A percentile compares a stretch with the other conserved stretches of the same genome.
These are phyloP conservation scores for Trichoplusia ni DNA, from an alignment of 1,140 invertebrate species.

Conservation along the genomic window DNA sequence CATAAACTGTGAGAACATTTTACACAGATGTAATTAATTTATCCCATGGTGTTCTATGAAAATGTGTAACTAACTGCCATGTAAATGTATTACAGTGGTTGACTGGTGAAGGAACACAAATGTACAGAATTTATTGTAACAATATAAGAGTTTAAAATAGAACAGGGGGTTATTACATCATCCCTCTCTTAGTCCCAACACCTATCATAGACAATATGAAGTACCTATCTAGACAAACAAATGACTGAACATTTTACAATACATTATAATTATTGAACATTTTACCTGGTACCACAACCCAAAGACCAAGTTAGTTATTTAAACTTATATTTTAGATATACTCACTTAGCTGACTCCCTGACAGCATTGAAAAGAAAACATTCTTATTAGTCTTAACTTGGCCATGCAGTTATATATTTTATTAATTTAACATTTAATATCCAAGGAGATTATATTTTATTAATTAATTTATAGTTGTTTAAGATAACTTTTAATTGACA, in stretches of 20 bases:
- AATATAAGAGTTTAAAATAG: not conserved
- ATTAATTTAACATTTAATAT: too few species aligned
- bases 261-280: slow-evolving; percentile 12
- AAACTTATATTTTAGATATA: slow-evolving; percentile 44
- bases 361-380: slow-evolving; percentile 72
- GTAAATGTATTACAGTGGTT: not conserved
- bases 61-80: not conserved
- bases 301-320: slow-evolving; percentile 7
- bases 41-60: too few species aligned
- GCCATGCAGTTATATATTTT: not conserved
- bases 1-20: too few species aligned
- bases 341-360: slow-evolving; percentile 79
- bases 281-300: slow-evolving; percentile 35
- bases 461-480: too few species aligned
- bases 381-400: slow-evolving; percentile 42
- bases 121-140: not conserved
- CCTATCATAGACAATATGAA: not conserved
- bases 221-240: not conserved
- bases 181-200: slow-evolving; percentile 14
- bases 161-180: not conserved
- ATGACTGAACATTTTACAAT: not conserved
- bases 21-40: too few species aligned
- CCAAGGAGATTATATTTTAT: too few species aligned
- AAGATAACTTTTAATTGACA: too few species aligned
- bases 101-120: not conserved